Percentiles rank a stretch among this genome's conserved stretches.
These are phyloP conservation scores for Atherinomorus stipes DNA, from an alignment of 2,113 vertebrate genomes.

Conservation along the genomic window DNA sequence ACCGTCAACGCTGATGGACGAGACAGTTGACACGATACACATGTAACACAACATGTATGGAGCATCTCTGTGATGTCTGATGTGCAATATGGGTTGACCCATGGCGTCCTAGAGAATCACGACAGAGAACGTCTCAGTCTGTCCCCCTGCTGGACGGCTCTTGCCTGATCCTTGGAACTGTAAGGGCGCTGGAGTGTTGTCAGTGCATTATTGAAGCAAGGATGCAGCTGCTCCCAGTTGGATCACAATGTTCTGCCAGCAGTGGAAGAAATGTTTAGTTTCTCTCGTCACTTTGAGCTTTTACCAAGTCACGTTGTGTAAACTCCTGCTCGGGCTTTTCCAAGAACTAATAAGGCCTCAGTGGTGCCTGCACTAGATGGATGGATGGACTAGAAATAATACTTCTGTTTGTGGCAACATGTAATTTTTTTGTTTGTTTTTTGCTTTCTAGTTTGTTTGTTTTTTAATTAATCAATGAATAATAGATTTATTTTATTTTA, in stretches of 20 bases:
- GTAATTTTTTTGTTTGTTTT: constrained; percentile 31
- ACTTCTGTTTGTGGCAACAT: neutral
- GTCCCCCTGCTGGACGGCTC: constrained; percentile 25
- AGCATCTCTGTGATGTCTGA: neutral
- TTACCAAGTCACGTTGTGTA: constrained; percentile 51
- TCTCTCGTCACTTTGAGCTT: constrained; percentile 41
- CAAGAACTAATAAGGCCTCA: constrained; percentile 44
- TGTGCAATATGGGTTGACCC: constrained; percentile 2
- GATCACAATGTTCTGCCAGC: constrained; percentile 53
- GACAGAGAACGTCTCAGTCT: constrained; percentile 3
- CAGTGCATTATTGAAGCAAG: constrained; percentile 45
- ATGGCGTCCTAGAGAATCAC: neutral
- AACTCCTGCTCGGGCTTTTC: constrained; percentile 40
- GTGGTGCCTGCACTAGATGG: constrained; percentile 10
- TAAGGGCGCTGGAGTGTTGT: constrained; percentile 19
- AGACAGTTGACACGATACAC: constrained; percentile 14
- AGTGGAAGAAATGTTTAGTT: constrained; percentile 56
- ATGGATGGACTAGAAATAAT: neutral
- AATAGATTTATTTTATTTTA: neutral
- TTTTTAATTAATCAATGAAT: too few species aligned
- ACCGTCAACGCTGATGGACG: constrained; percentile 11
- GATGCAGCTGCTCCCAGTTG: constrained; percentile 69
- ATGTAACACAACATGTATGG: constrained; percentile 3
- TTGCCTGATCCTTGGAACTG: constrained; percentile 22
- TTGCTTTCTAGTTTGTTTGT: constrained; percentile 19